A percentile compares a stretch with the other conserved stretches of the same genome.
phyloP scores from a whole-genome alignment of 2,797 vertebrate genomes.

The Danionella dracula region DNA sequence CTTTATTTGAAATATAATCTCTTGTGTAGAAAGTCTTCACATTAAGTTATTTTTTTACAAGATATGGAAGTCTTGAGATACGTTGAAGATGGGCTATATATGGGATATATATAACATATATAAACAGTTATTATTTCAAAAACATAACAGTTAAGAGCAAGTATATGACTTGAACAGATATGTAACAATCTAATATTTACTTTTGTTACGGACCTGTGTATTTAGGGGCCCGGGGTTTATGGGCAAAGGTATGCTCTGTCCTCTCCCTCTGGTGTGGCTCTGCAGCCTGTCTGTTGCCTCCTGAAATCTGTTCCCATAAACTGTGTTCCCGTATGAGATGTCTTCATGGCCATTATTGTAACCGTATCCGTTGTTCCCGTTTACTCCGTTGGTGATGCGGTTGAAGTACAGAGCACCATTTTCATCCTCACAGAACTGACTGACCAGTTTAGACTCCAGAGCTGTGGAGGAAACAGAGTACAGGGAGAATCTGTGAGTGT shows the following conservation, averaged over 20 bases:
- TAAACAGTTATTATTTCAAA: too few species aligned
- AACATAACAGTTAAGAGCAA: too few species aligned
- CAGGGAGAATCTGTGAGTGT: too few species aligned
- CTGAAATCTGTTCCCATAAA: constrained; percentile 43
- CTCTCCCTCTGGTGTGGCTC: constrained; percentile 47
- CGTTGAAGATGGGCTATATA: too few species aligned
- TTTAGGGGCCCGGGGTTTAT: constrained; percentile 63
- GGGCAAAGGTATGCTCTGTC: constrained; percentile 59
- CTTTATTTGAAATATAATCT: too few species aligned
- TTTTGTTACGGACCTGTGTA: constrained; percentile 53
- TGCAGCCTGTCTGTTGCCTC: constrained; percentile 49
- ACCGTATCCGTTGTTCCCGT: constrained; percentile 55
- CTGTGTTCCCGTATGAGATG: constrained; percentile 44
- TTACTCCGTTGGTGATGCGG: constrained; percentile 62
- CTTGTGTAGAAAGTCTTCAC: too few species aligned
- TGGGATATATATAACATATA: too few species aligned
- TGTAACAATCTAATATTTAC: too few species aligned
- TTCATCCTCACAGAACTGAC: constrained; percentile 89
- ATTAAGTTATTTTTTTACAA: too few species aligned
- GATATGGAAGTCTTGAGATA: too few species aligned
- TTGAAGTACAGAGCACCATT: constrained; percentile 82
- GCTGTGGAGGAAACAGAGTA: constrained; percentile 56
- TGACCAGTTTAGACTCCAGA: constrained; percentile 83
- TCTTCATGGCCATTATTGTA: constrained; percentile 41
- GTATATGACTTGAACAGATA: too few species aligned